These are phyloP conservation scores for Noctilio leporinus DNA, from an alignment of 2,113 vertebrate species.

Conservation along the genomic window DNA sequence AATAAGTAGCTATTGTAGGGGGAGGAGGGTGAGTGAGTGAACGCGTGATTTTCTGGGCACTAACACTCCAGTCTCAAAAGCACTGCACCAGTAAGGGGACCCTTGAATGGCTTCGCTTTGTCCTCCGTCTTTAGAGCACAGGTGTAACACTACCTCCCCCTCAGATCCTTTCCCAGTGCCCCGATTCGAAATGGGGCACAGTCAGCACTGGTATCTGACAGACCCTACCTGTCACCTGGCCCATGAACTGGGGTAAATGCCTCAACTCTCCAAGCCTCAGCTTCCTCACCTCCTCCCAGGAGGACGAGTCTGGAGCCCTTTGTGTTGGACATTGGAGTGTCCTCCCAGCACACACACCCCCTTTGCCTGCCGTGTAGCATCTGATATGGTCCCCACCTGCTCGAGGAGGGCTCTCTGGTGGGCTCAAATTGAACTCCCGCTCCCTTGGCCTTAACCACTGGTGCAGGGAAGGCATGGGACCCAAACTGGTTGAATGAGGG, in stretches of 20 bases:
- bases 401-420: neutral
- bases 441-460: neutral
- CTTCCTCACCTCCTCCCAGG: neutral
- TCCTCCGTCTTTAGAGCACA: neutral
- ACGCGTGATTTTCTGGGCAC: neutral
- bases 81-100: rapidly evolving
- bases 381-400: neutral
- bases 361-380: neutral
- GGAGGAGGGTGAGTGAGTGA: neutral
- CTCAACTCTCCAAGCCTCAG: neutral
- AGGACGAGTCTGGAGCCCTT: neutral
- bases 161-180: neutral
- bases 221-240: neutral
- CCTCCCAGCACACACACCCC: rapidly evolving
- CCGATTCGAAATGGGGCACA: neutral
- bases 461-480: neutral
- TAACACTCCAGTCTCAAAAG: neutral
- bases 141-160: neutral
- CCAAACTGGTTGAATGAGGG: neutral
- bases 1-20: neutral
- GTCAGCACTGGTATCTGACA: neutral
- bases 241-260: neutral
- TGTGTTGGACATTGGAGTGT: neutral
- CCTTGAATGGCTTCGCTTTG: neutral
- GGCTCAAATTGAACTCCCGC: neutral